These are phyloP conservation scores for Thermophis baileyi DNA, from an alignment of 2,113 vertebrate species.

Conservation along the genomic window DNA sequence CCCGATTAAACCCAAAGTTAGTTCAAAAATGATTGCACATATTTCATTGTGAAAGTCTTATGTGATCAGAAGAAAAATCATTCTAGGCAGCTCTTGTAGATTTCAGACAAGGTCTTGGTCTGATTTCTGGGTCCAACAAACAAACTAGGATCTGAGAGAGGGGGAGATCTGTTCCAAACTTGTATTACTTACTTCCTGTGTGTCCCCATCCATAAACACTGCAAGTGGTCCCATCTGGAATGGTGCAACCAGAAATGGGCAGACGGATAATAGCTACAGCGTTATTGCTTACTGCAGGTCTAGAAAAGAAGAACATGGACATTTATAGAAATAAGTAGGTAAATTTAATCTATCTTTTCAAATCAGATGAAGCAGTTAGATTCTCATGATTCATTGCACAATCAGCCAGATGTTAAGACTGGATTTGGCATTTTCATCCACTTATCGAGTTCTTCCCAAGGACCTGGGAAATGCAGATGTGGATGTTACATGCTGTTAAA, in stretches of 20 bases:
- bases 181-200: slow-evolving; percentile 85
- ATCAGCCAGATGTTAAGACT: neutral
- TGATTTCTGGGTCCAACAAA: no score
- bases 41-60: no score
- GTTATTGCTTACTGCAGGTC: slow-evolving; percentile 81
- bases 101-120: no score
- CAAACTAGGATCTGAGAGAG: no score
- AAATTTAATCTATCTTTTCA: neutral
- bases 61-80: no score
- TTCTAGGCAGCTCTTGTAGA: no score
- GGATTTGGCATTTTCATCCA: neutral
- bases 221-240: slow-evolving; percentile 86
- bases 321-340: neutral
- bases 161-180: no score
- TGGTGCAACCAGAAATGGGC: slow-evolving; percentile 87
- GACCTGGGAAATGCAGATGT: no score
- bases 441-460: neutral
- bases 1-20: no score
- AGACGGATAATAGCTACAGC: slow-evolving; percentile 86
- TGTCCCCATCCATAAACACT: slow-evolving; percentile 96
- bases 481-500: no score
- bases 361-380: neutral
- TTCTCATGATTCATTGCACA: neutral
- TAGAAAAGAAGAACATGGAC: slow-evolving; percentile 51
- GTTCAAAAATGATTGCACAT: no score